Evolutionary conservation across 1,140 invertebrate species (phyloP).

Genomic region (Tetramorium parvispinum): DNA sequence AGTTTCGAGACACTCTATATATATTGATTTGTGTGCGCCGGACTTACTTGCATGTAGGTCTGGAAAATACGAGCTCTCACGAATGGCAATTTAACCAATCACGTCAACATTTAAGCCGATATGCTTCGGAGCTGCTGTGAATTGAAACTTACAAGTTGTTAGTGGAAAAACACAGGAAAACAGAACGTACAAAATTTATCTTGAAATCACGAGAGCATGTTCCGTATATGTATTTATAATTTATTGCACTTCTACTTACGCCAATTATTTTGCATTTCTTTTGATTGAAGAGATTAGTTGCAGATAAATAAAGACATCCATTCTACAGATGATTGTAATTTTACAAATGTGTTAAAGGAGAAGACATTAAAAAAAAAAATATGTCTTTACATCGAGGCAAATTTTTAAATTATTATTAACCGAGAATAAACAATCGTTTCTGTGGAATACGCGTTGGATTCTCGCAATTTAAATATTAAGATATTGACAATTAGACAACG

Average conservation of each 20-base stretch:
- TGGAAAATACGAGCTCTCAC: constrained; percentile 54
- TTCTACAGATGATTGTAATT: background rate
- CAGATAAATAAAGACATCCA: background rate
- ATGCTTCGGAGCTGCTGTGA: constrained; percentile 27
- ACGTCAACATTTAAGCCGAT: constrained; percentile 46
- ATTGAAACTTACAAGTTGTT: constrained; percentile 27
- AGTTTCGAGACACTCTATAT: constrained; percentile 13
- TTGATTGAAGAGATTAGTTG: background rate
- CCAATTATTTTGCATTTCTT: background rate
- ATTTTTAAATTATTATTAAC: background rate
- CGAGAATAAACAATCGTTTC: background rate
- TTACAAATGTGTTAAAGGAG: background rate
- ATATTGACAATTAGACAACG: background rate
- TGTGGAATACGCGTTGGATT: background rate
- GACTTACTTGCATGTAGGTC: constrained; percentile 19
- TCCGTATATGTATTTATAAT: background rate
- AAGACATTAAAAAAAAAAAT: background rate
- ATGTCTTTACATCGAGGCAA: background rate
- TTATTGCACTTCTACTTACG: background rate
- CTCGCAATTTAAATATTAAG: background rate
- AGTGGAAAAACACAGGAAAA: background rate
- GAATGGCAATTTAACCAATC: constrained; percentile 66
- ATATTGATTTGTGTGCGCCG: background rate
- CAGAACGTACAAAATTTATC: background rate
- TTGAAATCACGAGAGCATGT: background rate